Conservation (phyloP, 1,140 invertebrate genomes). For the Megalonaias nervosa region DNA sequence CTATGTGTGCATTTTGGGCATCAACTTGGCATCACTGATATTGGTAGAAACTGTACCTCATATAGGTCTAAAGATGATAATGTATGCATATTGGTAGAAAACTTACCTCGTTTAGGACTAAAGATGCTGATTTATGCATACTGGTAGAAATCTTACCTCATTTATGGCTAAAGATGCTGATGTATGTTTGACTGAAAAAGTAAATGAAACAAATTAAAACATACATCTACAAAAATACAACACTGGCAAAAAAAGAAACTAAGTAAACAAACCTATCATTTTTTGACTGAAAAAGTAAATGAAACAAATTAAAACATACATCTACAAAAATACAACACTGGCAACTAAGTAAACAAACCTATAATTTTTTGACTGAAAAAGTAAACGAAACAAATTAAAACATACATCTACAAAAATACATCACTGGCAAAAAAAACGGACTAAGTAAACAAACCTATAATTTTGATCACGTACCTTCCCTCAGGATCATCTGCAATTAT, state of each 20-base stretch:
- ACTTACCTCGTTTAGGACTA: conserved; percentile 88
- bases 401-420: no score
- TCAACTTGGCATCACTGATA: background rate
- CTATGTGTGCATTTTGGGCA: no score
- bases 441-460: no score
- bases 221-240: no score
- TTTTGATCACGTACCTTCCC: no score
- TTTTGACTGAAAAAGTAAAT: conserved; percentile 82
- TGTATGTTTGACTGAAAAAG: conserved; percentile 92
- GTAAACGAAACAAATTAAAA: conserved; percentile 15
- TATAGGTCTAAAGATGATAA: conserved; percentile 72
- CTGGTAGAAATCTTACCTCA: conserved; percentile 73
- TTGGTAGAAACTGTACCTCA: conserved; percentile 73
- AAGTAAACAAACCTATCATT: no score
- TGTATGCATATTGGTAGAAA: background rate
- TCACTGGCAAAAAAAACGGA: no score
- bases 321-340: no score
- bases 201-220: conserved; percentile 15
- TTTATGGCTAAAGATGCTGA: conserved; percentile 96
- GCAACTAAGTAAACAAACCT: no score
- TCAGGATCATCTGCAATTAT: no score
- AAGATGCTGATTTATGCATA: conserved; percentile 53
- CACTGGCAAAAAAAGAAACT: no score
- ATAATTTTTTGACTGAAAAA: conserved; percentile 82
- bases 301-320: no score